Conservation (phyloP, 2,888 invertebrate genomes). For the Leucozona laternaria region DNA sequence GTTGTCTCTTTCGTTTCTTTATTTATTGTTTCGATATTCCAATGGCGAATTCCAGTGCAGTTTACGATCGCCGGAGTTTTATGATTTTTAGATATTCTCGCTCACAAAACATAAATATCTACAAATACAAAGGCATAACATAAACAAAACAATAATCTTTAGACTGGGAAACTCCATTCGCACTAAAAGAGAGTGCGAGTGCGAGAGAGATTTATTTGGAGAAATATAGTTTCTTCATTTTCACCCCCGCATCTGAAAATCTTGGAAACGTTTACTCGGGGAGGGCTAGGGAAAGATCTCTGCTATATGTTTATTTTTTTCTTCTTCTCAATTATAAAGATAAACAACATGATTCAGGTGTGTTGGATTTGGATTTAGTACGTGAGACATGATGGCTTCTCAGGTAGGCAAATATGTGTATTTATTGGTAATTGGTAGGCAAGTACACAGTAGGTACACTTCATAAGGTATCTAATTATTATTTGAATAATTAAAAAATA, state of each 20-base stretch:
- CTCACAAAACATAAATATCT: conserved; percentile 14
- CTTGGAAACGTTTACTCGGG: not conserved
- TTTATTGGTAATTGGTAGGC: conserved; percentile 34
- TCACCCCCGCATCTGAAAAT: conserved; percentile 7
- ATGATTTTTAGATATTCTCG: conserved; percentile 48
- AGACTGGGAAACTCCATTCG: conserved; percentile 23
- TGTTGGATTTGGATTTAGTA: conserved; percentile 26
- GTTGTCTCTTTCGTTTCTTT: conserved; percentile 58
- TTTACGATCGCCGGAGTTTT: conserved; percentile 60
- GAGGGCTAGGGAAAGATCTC: conserved; percentile 23
- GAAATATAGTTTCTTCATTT: not conserved
- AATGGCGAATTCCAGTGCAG: conserved; percentile 66
- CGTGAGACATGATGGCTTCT: conserved; percentile 20
- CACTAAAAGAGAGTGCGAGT: conserved; percentile 32
- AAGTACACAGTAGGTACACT: not conserved
- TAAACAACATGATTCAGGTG: conserved; percentile 29
- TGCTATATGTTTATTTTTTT: conserved; percentile 2
- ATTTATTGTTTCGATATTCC: conserved; percentile 32
- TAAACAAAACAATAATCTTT: conserved; percentile 30
- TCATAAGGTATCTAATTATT: conserved; percentile 23
- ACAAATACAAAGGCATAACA: conserved; percentile 12
- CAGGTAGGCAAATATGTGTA: conserved; percentile 48
- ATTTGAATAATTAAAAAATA: conserved; percentile 1
- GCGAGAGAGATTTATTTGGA: conserved; percentile 11
- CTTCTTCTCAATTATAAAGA: conserved; percentile 35